Percentiles rank a stretch among this genome's conserved stretches.
These are phyloP conservation scores for Amblyteles armatorius DNA, from an alignment of 2,888 invertebrate species.

Conservation along the genomic window DNA sequence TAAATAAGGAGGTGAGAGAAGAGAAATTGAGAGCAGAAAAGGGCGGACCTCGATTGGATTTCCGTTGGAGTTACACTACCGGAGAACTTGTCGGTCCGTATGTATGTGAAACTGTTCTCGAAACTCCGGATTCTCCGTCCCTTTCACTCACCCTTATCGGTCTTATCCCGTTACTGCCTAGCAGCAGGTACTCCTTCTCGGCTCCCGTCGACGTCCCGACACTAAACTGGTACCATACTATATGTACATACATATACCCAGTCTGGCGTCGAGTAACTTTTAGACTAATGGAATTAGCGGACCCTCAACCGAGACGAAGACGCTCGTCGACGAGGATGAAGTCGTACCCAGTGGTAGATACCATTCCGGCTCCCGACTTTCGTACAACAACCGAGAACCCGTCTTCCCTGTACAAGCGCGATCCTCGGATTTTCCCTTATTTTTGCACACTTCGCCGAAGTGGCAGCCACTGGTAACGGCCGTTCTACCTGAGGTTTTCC, in stretches of 20 bases:
- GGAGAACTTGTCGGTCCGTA: constrained; percentile 59
- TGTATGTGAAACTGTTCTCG: constrained; percentile 66
- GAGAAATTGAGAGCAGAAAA: constrained; percentile 35
- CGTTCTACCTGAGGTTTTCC: background rate
- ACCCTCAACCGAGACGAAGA: constrained; percentile 69
- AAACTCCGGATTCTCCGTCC: constrained; percentile 50
- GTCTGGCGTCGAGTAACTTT: constrained; percentile 70
- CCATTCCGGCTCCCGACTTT: constrained; percentile 43
- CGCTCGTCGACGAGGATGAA: constrained; percentile 61
- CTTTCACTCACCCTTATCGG: constrained; percentile 25
- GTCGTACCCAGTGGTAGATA: constrained; percentile 36
- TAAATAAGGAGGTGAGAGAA: constrained; percentile 72
- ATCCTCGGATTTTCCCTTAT: constrained; percentile 58
- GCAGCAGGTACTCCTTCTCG: constrained; percentile 33
- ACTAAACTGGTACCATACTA: constrained; percentile 46
- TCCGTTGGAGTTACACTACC: constrained; percentile 64
- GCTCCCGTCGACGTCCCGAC: constrained; percentile 54
- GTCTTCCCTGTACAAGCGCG: constrained; percentile 42
- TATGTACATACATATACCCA: constrained; percentile 28
- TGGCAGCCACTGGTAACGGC: background rate
- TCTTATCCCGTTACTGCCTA: constrained; percentile 36
- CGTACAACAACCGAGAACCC: constrained; percentile 45
- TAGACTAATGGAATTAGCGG: constrained; percentile 75
- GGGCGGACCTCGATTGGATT: constrained; percentile 72
- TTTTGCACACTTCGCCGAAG: constrained; percentile 6